Evolutionary conservation across 2,888 invertebrate genomes (phyloP).

Genomic region (Vesta saturnalis): DNA sequence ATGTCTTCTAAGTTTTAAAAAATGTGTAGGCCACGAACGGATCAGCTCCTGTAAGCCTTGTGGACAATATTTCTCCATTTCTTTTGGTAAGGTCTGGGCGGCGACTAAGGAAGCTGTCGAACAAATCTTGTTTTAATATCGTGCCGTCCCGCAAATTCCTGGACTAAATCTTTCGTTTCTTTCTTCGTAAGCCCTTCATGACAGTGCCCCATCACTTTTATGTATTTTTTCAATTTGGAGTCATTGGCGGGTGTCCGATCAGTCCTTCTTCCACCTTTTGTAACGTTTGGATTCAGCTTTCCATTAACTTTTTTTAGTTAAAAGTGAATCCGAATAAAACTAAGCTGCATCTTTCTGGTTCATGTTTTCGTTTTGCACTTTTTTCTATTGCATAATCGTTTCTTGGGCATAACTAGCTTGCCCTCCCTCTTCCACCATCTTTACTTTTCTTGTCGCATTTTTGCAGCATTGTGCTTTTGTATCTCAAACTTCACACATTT

Average conservation of each 20-base stretch:
- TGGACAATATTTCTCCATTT: background rate
- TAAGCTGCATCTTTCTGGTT: constrained; percentile 6
- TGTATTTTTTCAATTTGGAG: background rate
- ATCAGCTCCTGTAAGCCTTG: background rate
- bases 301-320: constrained; percentile 5
- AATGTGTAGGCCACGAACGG: constrained; percentile 10
- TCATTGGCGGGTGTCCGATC: background rate
- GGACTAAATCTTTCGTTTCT: constrained; percentile 6
- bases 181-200: constrained; percentile 2
- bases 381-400: background rate
- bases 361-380: background rate
- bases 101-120: background rate
- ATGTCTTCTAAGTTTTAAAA: too few relatives aligned
- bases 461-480: background rate
- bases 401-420: background rate
- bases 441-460: background rate
- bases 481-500: too few relatives aligned
- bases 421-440: background rate
- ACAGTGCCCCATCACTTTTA: background rate
- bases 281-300: background rate
- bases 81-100: constrained; percentile 7
- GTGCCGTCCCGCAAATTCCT: background rate
- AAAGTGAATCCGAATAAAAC: background rate
- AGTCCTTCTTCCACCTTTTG: constrained; percentile 4
- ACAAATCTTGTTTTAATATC: constrained; percentile 11